Percentiles rank a stretch among this genome's conserved stretches.
These are phyloP conservation scores for Lophius piscatorius DNA, from an alignment of 2,113 vertebrate genomes.

Conservation along the genomic window DNA sequence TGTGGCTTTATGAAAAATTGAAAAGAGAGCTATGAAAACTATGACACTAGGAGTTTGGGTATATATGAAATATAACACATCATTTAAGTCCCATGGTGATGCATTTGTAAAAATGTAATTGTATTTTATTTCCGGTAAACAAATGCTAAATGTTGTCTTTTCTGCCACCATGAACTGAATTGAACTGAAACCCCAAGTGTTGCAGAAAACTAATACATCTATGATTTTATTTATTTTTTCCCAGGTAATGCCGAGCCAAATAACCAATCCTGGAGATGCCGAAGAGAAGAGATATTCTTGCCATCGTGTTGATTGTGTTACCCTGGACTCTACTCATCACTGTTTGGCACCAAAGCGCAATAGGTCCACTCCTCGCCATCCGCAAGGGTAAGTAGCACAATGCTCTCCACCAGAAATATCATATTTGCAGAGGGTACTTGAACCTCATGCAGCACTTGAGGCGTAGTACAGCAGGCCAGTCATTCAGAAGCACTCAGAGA, in stretches of 20 bases:
- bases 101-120: no score
- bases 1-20: no score
- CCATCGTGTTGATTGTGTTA: constrained; percentile 97
- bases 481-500: constrained; percentile 32
- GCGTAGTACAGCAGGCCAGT: constrained; percentile 36
- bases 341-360: constrained; percentile 98
- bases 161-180: no score
- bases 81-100: no score
- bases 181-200: no score
- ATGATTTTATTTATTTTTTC: not conserved
- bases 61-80: no score
- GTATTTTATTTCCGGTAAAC: no score
- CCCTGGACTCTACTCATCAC: constrained; percentile 99
- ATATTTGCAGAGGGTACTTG: constrained; percentile 49
- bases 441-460: constrained; percentile 47
- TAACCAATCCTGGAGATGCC: constrained; percentile 98
- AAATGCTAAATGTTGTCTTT: no score
- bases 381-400: constrained; percentile 88
- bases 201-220: not conserved
- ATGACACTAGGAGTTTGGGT: no score
- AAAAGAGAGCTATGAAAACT: no score
- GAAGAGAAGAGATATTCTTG: constrained; percentile 99
- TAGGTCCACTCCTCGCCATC: constrained; percentile 92
- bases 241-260: constrained; percentile 97
- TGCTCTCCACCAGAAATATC: constrained; percentile 37